phyloP scores from a whole-genome alignment of 2,113 vertebrate species.

The Aspiorhynchus laticeps region DNA sequence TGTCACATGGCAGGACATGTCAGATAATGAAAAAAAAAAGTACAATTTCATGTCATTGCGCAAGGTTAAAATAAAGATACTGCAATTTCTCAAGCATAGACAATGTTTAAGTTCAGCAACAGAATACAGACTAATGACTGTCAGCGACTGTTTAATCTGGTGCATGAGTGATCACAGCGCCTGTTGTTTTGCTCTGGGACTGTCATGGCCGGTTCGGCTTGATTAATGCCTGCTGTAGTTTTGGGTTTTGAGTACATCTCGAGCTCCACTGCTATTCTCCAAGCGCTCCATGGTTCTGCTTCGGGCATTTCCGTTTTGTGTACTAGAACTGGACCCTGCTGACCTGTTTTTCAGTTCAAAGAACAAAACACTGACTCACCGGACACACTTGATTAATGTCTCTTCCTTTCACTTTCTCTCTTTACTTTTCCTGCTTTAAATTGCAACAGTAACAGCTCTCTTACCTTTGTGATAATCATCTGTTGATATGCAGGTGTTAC shows the following conservation, averaged over 20 bases:
- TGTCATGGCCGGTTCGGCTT: conserved; percentile 46
- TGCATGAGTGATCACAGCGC: conserved; percentile 31
- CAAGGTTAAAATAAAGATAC: conserved; percentile 14
- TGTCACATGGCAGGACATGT: not conserved
- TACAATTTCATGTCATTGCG: not conserved
- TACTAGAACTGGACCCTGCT: conserved; percentile 39
- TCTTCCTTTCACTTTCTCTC: conserved; percentile 14
- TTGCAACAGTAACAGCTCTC: not conserved
- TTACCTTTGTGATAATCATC: conserved; percentile 66
- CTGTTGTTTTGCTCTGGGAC: conserved; percentile 38
- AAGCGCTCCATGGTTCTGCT: conserved; percentile 25
- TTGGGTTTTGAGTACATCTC: conserved; percentile 47
- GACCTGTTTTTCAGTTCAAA: conserved; percentile 52
- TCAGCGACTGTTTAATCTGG: conserved; percentile 43
- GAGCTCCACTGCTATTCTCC: conserved; percentile 28
- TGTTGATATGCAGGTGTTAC: conserved; percentile 60
- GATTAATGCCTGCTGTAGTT: conserved; percentile 56
- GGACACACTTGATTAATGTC: conserved; percentile 43
- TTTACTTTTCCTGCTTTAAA: conserved; percentile 9
- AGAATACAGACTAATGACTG: conserved; percentile 43
- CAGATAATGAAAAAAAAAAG: not conserved
- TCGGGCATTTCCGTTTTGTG: conserved; percentile 37
- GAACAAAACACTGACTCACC: conserved; percentile 40
- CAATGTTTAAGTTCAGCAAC: conserved; percentile 38
- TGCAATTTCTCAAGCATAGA: not conserved